phyloP scores from a whole-genome alignment of 1,140 invertebrate genomes.

The Palaemon carinicauda region DNA sequence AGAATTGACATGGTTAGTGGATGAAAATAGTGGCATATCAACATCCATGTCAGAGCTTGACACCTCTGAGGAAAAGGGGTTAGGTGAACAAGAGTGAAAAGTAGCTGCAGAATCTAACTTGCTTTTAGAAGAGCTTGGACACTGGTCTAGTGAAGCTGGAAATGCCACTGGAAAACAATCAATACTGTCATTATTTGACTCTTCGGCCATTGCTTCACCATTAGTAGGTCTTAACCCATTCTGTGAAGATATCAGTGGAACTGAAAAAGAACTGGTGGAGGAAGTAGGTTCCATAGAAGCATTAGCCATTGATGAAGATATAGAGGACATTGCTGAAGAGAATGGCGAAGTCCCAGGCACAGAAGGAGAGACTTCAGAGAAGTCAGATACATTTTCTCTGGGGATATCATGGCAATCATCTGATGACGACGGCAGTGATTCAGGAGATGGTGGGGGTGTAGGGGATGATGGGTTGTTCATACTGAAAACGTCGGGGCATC shows the following conservation, averaged over 20 bases:
- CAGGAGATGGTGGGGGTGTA: not conserved
- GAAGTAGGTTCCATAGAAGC: not conserved
- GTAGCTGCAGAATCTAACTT: not conserved
- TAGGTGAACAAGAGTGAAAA: not conserved
- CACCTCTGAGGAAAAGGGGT: conserved; percentile 4
- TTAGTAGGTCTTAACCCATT: not conserved
- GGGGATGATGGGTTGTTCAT: not conserved
- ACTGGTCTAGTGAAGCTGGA: not conserved
- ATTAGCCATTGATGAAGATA: too few species aligned
- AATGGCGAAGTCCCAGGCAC: not conserved
- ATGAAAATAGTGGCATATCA: not conserved
- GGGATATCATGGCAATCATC: not conserved
- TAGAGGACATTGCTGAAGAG: not conserved
- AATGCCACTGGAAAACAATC: not conserved
- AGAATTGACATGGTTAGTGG: not conserved
- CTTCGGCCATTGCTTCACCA: not conserved
- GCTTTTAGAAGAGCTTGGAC: not conserved
- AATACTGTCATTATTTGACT: not conserved
- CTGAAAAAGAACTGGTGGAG: not conserved
- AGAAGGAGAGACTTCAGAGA: not conserved
- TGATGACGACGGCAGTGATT: not conserved
- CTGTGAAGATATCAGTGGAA: not conserved
- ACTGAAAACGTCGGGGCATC: not conserved
- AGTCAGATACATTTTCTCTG: not conserved
- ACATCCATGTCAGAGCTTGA: conserved; percentile 9